Conservation (phyloP, 2,888 invertebrate species). For the Epinotia bilunana region DNA sequence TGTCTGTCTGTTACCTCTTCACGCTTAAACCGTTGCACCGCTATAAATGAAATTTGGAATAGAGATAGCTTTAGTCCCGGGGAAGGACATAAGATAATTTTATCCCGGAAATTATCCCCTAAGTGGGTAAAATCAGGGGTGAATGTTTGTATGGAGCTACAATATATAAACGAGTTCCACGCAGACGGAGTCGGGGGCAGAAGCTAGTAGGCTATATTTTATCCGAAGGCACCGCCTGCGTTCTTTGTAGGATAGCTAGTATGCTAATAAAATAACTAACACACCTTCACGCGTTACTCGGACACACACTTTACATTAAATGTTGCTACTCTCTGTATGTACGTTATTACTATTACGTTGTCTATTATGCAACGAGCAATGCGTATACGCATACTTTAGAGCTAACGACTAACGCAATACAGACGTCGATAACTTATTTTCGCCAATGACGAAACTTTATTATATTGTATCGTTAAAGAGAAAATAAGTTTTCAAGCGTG, state of each 20-base stretch:
- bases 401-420: constrained; percentile 17
- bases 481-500: not conserved
- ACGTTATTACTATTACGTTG: constrained; percentile 31
- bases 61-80: too few species aligned
- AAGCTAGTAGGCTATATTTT: too few species aligned
- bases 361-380: constrained; percentile 28
- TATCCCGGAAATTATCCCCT: too few species aligned
- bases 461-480: constrained; percentile 3
- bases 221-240: too few species aligned
- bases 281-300: not conserved
- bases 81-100: too few species aligned
- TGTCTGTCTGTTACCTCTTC: too few species aligned
- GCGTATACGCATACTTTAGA: constrained; percentile 31
- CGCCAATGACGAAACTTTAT: constrained; percentile 13
- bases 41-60: too few species aligned
- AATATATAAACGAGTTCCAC: too few species aligned
- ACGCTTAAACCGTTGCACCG: too few species aligned
- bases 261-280: not conserved
- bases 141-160: too few species aligned
- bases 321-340: constrained; percentile 5
- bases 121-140: too few species aligned
- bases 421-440: constrained; percentile 20
- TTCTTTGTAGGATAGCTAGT: not conserved
- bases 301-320: not conserved
- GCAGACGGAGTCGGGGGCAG: too few species aligned